Base-by-base conservation (phyloP, 2,888 invertebrate genomes). In the Idaea dimidiata region DNA sequence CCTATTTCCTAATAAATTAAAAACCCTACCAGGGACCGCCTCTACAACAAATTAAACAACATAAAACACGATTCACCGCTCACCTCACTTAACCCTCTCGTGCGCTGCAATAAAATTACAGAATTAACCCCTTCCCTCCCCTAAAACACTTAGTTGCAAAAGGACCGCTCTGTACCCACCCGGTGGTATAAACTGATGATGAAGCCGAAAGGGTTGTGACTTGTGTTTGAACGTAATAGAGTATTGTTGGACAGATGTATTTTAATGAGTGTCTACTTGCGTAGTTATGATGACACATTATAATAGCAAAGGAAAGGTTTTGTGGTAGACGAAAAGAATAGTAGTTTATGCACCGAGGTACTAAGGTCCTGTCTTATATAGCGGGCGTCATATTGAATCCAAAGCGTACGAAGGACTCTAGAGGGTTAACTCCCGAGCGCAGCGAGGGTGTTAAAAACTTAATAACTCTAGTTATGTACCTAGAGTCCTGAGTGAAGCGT, bases 21-120 rank as follows among this genome's bases (percentile, higher is more conserved):
- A 55, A 66, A 71, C 74, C 70, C 78, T 74, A 70, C 68, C 69
- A 74, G 73, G 78, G 71, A 75, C 76, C 74, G 80, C 79, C 74
- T 67, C 70, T 66, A 79, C 84, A 87, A 87, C 89, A 89, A 89
- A 91, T 91, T 90, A 89, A 86, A 89, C 84, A 82, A 81, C 86
- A 86, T 87, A 89, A 88, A 91, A 88, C 88, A 84, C 82, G 80
- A 88, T 83, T 86, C 77, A 77, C 75, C 76, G 76, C 77, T 80
- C 81, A 80, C 83, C 83, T 79, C 82, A 79, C 81, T 86, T 87
- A 88, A 89, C 88, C 89, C 88, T 82, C 72, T 64, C 76, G 69
- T 75, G 75, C 68, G 73, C 77, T 73, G 75, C 86, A 84, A 88
- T 86, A 80, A 83, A 86, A 87, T 89, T 88, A 88, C 88, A 81